A percentile compares a stretch with the other conserved stretches of the same genome.
phyloP scores from a whole-genome alignment of 2,113 vertebrate species.

The Pholis gunnellus region DNA sequence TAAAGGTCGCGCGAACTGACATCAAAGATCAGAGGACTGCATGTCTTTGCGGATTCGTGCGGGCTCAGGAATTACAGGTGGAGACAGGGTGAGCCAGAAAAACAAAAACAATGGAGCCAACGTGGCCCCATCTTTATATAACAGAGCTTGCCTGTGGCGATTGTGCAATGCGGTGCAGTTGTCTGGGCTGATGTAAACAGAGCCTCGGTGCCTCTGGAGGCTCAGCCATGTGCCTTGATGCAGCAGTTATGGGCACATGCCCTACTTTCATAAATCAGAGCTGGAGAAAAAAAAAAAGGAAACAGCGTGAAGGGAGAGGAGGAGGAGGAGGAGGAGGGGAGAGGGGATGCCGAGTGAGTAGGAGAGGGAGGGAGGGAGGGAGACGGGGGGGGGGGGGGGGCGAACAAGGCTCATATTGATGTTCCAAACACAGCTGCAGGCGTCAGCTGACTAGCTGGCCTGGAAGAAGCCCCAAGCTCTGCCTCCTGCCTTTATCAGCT shows the following conservation, averaged over 20 bases:
- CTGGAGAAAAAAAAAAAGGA: constrained; percentile 72
- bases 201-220: constrained; percentile 76
- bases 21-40: constrained; percentile 19
- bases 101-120: constrained; percentile 65
- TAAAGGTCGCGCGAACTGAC: constrained; percentile 21
- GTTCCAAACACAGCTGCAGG: constrained; percentile 85
- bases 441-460: constrained; percentile 87
- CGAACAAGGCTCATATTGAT: constrained; percentile 86
- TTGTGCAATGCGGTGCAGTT: constrained; percentile 80
- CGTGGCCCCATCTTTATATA: constrained; percentile 78
- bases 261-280: constrained; percentile 86
- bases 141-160: constrained; percentile 74
- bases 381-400: constrained; percentile 24
- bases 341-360: constrained; percentile 71
- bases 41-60: constrained; percentile 31
- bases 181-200: constrained; percentile 84
- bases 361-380: constrained; percentile 45
- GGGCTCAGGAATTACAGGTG: constrained; percentile 43
- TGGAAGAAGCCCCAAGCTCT: constrained; percentile 76
- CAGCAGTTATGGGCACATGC: constrained; percentile 88
- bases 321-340: constrained; percentile 34
- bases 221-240: constrained; percentile 84
- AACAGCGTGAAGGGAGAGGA: constrained; percentile 61
- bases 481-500: constrained; percentile 84
- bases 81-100: constrained; percentile 36